Evolutionary conservation across 2,797 vertebrate genomes (phyloP), one percentile per base, ranked within the genome.

Genomic region (Thalassophryne amazonica): DNA sequence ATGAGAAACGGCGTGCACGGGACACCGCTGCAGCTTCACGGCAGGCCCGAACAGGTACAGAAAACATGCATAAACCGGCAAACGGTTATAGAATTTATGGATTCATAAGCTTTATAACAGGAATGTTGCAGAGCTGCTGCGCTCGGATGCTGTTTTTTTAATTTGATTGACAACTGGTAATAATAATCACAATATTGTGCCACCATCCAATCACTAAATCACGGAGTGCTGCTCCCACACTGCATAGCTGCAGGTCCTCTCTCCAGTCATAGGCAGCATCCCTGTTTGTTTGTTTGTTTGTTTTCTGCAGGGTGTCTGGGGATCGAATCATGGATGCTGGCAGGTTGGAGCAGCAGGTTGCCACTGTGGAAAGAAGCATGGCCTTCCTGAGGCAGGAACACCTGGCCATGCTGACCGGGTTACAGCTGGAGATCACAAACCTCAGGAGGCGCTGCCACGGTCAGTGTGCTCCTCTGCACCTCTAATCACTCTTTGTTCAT

Each of bases 301-400:
- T 20, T 19, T 29, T 7, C n/a, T 59, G 63, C 67, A 73, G 73
- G 64, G 59, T 47, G 61, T 67, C 56, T n/a, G 12, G 40, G 50
- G 41, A 4, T 34, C 22, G 54, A 34, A 89, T 87, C 73, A 98
- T 98, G 95, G 94, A 95, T 82, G 92, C 91, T 0, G 60, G 85
- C 70, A 92, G 90, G 84, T 88, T 98, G 84, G 92, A 95, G 90
- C 93, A 92, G 84, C 95, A 96, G 91, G 94, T 98, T 84, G 93
- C 95, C 84, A 94, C 89, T 1, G 93, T 96, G 78, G 93, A 95
- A 78, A 83, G 95, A 43, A 94, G 93, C 83, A 94, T 95, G 7
- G 72, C 89, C 10, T 97, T 98, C 87, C 86, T 98, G 54, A 93
- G 96, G 83, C 94, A 94, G 67, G 94, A 97, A 78, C 95, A 98